Base-by-base conservation (phyloP, 2,888 invertebrate genomes). In the Patella depressa region DNA sequence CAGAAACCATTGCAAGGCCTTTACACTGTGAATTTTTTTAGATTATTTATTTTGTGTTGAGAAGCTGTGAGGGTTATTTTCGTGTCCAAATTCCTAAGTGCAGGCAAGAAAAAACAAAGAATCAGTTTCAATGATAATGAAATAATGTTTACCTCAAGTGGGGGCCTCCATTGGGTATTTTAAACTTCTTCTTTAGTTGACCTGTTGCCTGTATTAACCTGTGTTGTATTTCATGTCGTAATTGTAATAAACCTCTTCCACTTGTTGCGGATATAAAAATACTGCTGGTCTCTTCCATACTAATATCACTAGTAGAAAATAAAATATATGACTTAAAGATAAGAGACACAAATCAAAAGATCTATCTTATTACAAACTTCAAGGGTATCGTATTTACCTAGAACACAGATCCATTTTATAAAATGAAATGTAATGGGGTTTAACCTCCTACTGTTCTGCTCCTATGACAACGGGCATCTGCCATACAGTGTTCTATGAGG, bases 121-220 rank as follows among this genome's bases (percentile, higher is more conserved):
- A 7, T 45, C 45, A 7, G 9, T 45, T 45, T 45, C 7, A 45
- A 4, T n/a, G n/a, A n/a, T n/a, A n/a, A n/a, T n/a, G 34, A 7
- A 9, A 7, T 15, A 12, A 5, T 19, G 54, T 75, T 80, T 83
- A 90, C 90, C 83, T 79, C 11, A 89, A 83, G 70, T 89, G 87
- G 9, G 76, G 81, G 12, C 89, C 88, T 73, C 78, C 83, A 72
- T 86, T 81, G 29, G 89, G 89, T 53, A 90, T 84, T 77, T 93
- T 92, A 82, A 95, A 93, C 73, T 91, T 93, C 73, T 94, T 91
- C 76, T 92, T 90, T 72, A 91, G 90, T 57, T 94, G 91, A 34
- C 93, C 93, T 0, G 94, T 94, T 11, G 91, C 90, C 57, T 88
- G 81, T 19, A 95, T 86, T 57, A 95, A 87, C 76, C 92, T 89